phyloP scores from a whole-genome alignment of 2,888 invertebrate species.

The Erpobdella octoculata region DNA sequence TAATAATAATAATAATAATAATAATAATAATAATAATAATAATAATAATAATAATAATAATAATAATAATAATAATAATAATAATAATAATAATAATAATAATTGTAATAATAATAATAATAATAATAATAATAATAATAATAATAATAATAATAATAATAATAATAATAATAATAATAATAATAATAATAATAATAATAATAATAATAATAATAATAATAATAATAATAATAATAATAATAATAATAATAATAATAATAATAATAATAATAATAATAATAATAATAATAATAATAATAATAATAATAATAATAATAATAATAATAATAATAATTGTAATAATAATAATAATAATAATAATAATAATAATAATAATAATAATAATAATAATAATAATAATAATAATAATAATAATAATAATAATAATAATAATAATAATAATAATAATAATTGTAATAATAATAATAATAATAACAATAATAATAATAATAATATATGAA shows the following conservation, averaged over 20 bases:
- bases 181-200: too few species aligned
- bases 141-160: too few species aligned
- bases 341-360: slow-evolving; percentile 22
- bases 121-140: too few species aligned
- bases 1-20: too few species aligned
- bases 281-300: slow-evolving; percentile 24
- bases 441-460: slow-evolving; percentile 26
- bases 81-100: too few species aligned
- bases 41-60: too few species aligned
- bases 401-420: slow-evolving; percentile 26
- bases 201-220: too few species aligned
- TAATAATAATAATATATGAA: not conserved
- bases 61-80: too few species aligned
- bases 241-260: not conserved
- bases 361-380: slow-evolving; percentile 22
- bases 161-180: too few species aligned
- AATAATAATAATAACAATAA: slow-evolving; percentile 16
- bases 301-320: slow-evolving; percentile 21
- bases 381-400: slow-evolving; percentile 27
- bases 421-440: slow-evolving; percentile 28
- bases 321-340: slow-evolving; percentile 21
- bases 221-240: too few species aligned
- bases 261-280: slow-evolving; percentile 19
- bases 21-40: too few species aligned
- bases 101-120: too few species aligned